Base-by-base conservation (phyloP, 2,797 vertebrate species). In the Onychomys leucogaster region DNA sequence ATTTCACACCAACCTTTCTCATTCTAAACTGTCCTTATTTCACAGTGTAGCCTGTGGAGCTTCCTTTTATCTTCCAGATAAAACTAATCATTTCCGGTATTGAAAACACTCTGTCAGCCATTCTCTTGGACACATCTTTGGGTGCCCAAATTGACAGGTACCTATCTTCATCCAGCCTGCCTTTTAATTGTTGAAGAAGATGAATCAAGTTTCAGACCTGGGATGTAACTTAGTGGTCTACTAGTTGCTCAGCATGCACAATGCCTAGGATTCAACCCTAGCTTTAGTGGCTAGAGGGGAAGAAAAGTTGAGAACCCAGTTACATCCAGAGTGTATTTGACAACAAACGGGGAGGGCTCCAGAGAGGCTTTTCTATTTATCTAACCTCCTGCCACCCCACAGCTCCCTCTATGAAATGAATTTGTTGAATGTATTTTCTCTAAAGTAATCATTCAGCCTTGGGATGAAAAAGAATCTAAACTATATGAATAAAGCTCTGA, bases 341-440 rank as follows among this genome's bases (percentile, higher is more conserved):
- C 4, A 9, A 14, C 19, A 8, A 25, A n/a, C 12, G 10, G 49
- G 11, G 10, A n/a, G 1, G 10, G 10, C 9, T 52, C 27, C 32
- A 55, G 2, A 21, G 17, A 32, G 32, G 49, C 43, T 63, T 89
- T 69, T 41, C n/a, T 37, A 49, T 32, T 41, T 10, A 6, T 69
- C 34, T 41, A 52, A 8, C 34, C 34, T 41, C 71, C 32, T 25
- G 2, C 69, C 59, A 41, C 34, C 65, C 57, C 2, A 0, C 23
- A 13, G 0, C 73, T 77, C 11, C 2, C 73, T 46, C 0, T 21
- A 0, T 34, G 61, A 16, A 17, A 49, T 41, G 1, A 12, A 0
- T 13, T 2, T 23, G 2, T 37, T 71, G 63, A 80, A 8, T 41
- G 2, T 37, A 29, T 95, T 92, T 85, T 82, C 23, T 81, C 2